Evolutionary conservation across 2,888 invertebrate genomes (phyloP).

Genomic region (Germaria angustata): DNA sequence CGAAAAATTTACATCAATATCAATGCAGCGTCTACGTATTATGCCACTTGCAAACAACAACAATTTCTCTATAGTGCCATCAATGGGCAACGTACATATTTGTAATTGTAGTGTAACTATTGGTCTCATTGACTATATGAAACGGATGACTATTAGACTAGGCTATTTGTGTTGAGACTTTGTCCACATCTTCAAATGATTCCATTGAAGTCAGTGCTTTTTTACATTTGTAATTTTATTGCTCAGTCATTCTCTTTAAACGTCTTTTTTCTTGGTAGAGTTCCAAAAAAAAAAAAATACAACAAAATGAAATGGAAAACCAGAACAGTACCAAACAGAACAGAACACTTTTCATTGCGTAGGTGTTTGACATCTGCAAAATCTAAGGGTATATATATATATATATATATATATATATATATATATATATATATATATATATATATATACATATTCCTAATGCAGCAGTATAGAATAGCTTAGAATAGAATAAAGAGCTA

Average conservation of each 20-base stretch:
- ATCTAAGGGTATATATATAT: conserved; percentile 59
- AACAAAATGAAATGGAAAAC: conserved; percentile 54
- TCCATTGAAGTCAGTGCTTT: conserved; percentile 7
- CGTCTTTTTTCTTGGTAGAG: conserved; percentile 34
- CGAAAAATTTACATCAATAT: background rate
- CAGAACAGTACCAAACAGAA: conserved; percentile 23
- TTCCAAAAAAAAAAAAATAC: conserved; percentile 46
- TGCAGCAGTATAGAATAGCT: background rate
- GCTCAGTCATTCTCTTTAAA: background rate
- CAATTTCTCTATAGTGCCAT: background rate
- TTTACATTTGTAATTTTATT: background rate
- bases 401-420: too few relatives aligned
- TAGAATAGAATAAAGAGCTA: background rate
- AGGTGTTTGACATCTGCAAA: conserved; percentile 68
- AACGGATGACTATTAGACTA: conserved; percentile 17
- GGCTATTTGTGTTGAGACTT: conserved; percentile 26
- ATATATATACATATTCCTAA: too few relatives aligned
- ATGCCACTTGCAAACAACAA: background rate
- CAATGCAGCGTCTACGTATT: conserved; percentile 37
- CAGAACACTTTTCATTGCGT: conserved; percentile 62
- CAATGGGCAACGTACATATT: background rate
- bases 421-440: too few relatives aligned
- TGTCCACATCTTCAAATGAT: conserved; percentile 52
- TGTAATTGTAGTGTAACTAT: conserved; percentile 28
- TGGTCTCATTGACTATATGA: conserved; percentile 38